A percentile compares a stretch with the other conserved stretches of the same genome.
These are phyloP conservation scores for Pterostichus madidus DNA, from an alignment of 2,888 invertebrate genomes.

Conservation along the genomic window DNA sequence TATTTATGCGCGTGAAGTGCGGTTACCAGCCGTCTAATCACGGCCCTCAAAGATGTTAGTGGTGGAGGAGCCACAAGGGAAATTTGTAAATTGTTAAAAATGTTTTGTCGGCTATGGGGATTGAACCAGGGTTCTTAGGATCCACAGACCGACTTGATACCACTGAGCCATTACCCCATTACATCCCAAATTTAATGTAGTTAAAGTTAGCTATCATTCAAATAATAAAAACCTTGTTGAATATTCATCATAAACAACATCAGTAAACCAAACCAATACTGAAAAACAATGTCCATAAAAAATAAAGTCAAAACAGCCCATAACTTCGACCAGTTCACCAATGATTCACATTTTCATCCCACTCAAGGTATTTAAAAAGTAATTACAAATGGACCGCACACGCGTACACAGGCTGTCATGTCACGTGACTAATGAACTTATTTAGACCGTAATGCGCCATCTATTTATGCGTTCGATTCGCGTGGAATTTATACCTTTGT, in stretches of 20 bases:
- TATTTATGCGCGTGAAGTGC: no score
- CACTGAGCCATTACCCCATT: no score
- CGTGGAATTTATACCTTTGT: slow-evolving; percentile 4
- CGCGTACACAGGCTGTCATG: slow-evolving; percentile 11
- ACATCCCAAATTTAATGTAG: no score
- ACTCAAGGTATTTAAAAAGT: slow-evolving; percentile 47
- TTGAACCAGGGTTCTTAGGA: no score
- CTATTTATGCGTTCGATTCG: slow-evolving; percentile 39
- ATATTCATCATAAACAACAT: background rate
- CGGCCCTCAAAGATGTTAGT: no score
- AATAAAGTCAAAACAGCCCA: slow-evolving; percentile 22
- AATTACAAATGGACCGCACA: slow-evolving; percentile 47
- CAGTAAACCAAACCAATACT: background rate
- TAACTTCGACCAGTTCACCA: background rate
- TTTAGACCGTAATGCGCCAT: slow-evolving; percentile 33
- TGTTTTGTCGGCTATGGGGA: no score
- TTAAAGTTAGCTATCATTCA: no score
- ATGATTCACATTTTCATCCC: slow-evolving; percentile 1
- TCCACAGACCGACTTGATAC: no score
- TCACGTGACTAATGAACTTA: slow-evolving; percentile 39
- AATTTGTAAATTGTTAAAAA: no score
- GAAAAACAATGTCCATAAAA: slow-evolving; percentile 21
- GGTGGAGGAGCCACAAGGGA: no score
- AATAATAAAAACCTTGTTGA: background rate
- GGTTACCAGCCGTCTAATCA: no score